Evolutionary conservation across 2,113 vertebrate species (phyloP), one percentile per base, ranked within the genome.

Genomic region (Lampris megalopsis): DNA sequence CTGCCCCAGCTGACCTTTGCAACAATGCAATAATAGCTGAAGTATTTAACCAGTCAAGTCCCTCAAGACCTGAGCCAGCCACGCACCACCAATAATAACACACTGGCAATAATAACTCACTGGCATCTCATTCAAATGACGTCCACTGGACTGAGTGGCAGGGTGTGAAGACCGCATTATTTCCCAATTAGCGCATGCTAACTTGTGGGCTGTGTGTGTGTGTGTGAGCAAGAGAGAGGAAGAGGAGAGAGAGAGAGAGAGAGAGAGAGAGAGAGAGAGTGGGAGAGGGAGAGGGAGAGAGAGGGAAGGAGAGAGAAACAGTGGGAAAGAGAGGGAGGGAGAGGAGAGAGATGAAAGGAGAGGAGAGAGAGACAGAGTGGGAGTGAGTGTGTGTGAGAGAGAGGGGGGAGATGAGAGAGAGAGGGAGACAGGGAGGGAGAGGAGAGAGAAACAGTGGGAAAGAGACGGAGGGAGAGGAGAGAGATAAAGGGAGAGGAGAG

Each of bases 161-260:
- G 41, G 71, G 47, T 9, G 10, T 64, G 58, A 68, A 81, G 66
- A 84, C 72, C 48, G 63, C 62, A 64, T 73, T 68, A 73, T 73
- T 84, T 76, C 45, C 48, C 75, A 84, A 76, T 81, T 79, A 74
- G 70, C 13, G 40, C 1, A 4, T 64, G 56, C 11, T 50, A 75
- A 68, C 54, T 60, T 3, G 49, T 53, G 13, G 37, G 62, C 36
- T 50, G 40, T 7, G 13, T 72, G 57, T 24, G 43, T 45, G 43
- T 45, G 43, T 45, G 43, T 45, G 40, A 9, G 43, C 45, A 48
- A 9, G 48, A 9, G 48, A 9, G 48, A 41, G 57, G 2, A 2
- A 11, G 41, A 63, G 52, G 58, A 45, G 65, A 70, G 59, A 56
- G 38, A 72, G 70, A 76, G n/a, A n/a, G n/a, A n/a, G n/a, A n/a